Conservation (phyloP, 2,888 invertebrate genomes). For the Diarsia dahlii region DNA sequence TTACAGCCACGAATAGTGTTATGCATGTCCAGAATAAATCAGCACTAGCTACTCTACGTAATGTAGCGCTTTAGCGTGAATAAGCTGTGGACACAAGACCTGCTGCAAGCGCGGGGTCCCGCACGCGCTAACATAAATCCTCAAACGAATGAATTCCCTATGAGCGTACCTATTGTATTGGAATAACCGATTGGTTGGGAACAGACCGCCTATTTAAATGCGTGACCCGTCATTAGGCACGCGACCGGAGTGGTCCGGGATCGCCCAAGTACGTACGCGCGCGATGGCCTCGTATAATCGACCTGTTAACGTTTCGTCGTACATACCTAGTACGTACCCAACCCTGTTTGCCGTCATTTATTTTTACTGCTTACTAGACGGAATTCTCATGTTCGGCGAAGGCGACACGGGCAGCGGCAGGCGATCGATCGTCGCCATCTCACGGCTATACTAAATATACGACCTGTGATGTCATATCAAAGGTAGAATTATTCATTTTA, state of each 20-base stretch:
- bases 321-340: constrained; percentile 65
- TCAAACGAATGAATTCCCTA: constrained; percentile 76
- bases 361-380: constrained; percentile 80
- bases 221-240: constrained; percentile 88
- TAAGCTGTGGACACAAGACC: constrained; percentile 35
- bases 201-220: constrained; percentile 87
- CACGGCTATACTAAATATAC: constrained; percentile 43
- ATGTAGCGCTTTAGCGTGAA: constrained; percentile 44
- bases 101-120: background rate
- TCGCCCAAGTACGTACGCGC: constrained; percentile 76
- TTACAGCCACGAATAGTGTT: constrained; percentile 71
- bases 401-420: constrained; percentile 46
- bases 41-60: constrained; percentile 55
- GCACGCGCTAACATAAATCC: constrained; percentile 64
- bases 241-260: constrained; percentile 75
- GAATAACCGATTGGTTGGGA: constrained; percentile 80
- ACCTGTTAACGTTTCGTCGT: constrained; percentile 85
- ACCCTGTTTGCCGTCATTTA: constrained; percentile 79
- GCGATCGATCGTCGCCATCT: constrained; percentile 60
- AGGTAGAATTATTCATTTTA: constrained; percentile 49
- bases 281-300: constrained; percentile 87
- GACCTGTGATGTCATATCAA: constrained; percentile 49
- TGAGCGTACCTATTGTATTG: constrained; percentile 75
- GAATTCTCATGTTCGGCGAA: constrained; percentile 70
- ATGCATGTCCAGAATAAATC: constrained; percentile 78